Percentiles rank a stretch among this genome's conserved stretches.
Evolutionary conservation across 2,113 vertebrate genomes (phyloP).

Genomic region (Phyllostomus discolor): DNA sequence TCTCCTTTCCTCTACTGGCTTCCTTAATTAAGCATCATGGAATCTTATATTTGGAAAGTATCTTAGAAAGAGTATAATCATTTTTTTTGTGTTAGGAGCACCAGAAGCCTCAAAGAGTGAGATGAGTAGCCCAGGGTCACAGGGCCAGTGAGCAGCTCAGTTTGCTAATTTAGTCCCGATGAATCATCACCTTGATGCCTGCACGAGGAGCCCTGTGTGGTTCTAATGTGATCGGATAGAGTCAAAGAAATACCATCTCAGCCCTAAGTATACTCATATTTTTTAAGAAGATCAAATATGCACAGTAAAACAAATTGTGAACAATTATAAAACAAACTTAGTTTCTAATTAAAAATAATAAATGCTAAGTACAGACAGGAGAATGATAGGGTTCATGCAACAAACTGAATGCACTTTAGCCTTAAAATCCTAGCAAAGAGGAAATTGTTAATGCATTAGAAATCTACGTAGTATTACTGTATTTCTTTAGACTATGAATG

Average conservation of each 20-base stretch:
- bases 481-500: background rate
- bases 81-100: background rate
- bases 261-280: background rate
- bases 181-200: accelerated
- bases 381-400: background rate
- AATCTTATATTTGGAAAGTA: background rate
- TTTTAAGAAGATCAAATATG: background rate
- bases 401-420: background rate
- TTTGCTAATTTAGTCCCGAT: background rate
- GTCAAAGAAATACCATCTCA: background rate
- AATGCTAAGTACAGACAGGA: background rate
- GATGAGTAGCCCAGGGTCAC: background rate
- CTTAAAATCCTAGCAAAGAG: background rate
- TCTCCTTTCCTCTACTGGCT: background rate
- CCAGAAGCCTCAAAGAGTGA: background rate
- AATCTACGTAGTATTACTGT: background rate
- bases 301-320: background rate
- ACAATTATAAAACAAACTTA: background rate
- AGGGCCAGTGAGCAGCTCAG: background rate
- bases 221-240: background rate
- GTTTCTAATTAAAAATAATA: background rate
- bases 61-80: background rate
- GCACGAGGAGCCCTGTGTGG: background rate
- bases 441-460: background rate
- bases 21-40: background rate